Percentiles rank a stretch among this genome's conserved stretches.
These are phyloP conservation scores for Heliconius hewitsoni DNA, from an alignment of 1,140 invertebrate species.

Conservation along the genomic window DNA sequence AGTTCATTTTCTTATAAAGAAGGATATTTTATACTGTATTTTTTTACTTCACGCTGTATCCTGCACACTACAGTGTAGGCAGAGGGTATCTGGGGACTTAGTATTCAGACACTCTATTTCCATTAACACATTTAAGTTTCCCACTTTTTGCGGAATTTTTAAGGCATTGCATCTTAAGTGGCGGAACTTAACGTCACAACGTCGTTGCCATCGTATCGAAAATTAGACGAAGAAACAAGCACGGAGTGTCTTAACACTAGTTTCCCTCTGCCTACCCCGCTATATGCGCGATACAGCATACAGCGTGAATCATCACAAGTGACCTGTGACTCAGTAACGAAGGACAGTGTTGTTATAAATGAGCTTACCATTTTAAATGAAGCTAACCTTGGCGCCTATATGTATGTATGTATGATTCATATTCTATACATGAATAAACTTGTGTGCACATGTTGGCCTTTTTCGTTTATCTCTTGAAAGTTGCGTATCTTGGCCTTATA, in stretches of 20 bases:
- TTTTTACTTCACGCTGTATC: too few species aligned
- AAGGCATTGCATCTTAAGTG: not conserved
- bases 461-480: conserved; percentile 6
- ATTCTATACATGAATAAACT: not conserved
- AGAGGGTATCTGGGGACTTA: too few species aligned
- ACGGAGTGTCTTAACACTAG: not conserved
- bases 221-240: not conserved
- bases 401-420: not conserved
- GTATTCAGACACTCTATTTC: too few species aligned
- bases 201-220: not conserved
- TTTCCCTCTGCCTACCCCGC: not conserved
- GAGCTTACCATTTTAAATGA: conserved; percentile 4
- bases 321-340: conserved; percentile 8
- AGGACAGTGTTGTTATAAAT: not conserved
- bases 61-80: too few species aligned
- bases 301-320: not conserved
- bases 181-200: not conserved
- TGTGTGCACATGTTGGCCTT: conserved; percentile 8
- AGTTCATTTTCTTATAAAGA: too few species aligned
- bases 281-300: not conserved
- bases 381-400: not conserved
- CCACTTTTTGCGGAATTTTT: too few species aligned
- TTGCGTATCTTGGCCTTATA: not conserved
- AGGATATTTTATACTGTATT: too few species aligned
- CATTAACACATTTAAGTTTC: too few species aligned